phyloP scores from a whole-genome alignment of 2,113 vertebrate species.

The Lynx canadensis region DNA sequence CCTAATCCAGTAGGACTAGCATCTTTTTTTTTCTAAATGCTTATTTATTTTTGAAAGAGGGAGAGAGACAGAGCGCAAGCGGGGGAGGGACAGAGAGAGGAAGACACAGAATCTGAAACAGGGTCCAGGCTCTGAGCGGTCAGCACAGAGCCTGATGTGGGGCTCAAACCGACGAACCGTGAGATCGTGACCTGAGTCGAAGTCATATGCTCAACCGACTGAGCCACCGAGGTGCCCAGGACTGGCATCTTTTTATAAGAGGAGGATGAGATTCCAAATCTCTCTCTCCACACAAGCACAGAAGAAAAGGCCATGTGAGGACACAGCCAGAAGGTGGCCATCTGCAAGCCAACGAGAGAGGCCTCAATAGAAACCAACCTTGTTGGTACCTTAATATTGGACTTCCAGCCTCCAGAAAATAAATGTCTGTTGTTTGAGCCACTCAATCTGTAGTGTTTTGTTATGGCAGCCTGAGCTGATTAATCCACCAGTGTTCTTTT shows the following conservation, averaged over 20 bases:
- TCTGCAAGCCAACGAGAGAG: not conserved
- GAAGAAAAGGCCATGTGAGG: not conserved
- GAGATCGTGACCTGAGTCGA: too few species aligned
- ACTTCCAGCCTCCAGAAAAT: not conserved
- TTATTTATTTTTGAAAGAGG: too few species aligned
- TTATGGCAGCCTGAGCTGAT: not conserved
- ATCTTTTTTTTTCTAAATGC: not conserved
- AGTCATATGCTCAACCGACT: too few species aligned
- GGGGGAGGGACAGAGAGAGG: too few species aligned
- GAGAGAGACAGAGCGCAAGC: too few species aligned
- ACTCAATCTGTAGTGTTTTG: not conserved
- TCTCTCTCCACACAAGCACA: not conserved
- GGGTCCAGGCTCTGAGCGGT: too few species aligned
- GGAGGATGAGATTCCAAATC: not conserved
- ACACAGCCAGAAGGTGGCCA: not conserved
- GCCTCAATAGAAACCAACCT: not conserved
- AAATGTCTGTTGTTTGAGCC: not conserved
- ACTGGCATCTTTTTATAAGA: not conserved
- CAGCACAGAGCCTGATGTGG: too few species aligned
- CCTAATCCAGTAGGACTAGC: not conserved
- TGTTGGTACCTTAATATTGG: not conserved
- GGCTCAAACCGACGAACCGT: too few species aligned
- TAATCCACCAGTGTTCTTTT: not conserved
- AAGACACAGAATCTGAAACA: too few species aligned
- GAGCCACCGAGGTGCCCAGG: too few species aligned